Evolutionary conservation across 2,888 invertebrate genomes (phyloP), one percentile per base, ranked within the genome.

Genomic region (Chydorus sphaericus): DNA sequence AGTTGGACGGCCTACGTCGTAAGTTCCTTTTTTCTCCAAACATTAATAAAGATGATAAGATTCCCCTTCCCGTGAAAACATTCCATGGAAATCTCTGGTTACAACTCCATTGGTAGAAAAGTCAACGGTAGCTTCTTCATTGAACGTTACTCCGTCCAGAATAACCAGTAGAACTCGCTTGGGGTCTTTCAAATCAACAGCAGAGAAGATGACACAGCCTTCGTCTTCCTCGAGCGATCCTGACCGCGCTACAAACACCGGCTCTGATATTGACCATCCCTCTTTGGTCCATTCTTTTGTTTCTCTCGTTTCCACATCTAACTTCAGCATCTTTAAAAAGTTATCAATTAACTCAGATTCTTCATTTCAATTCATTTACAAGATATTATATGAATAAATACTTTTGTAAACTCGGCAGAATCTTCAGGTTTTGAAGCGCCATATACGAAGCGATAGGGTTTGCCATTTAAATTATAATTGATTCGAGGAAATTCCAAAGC

Each of bases 401-500:
- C 56, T 29, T 50, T 36, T 28, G 14, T 33, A 23, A 37, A n/a
- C 23, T 56, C 50, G 16, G 53, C 26, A 14, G 14, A 30, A 11
- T 37, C 50, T 2, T 68, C 68, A 57, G 65, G 67, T 16, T 65
- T 60, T 16, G 65, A 65, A 33, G 71, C 68, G 54, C 73, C 75
- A 60, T 75, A 76, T 37, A 66, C 66, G 62, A 70, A 76, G 54
- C 68, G 66, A 64, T 76, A 75, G 49, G 69, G 67, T 59, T 67
- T 66, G 16, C 70, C 70, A 61, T 69, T 71, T 60, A 64, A 66
- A 20, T 65, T 63, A 59, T 69, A 70, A 63, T 75, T 74, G 48
- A 74, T 71, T n/a, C 70, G 66, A 1, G 76, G 75, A 54, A 75
- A 66, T 58, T 76, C 76, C 55, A 70, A 65, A 37, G 67, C 67